Base-by-base conservation (phyloP, 2,888 invertebrate genomes). In the Glaucopsyche alexis region DNA sequence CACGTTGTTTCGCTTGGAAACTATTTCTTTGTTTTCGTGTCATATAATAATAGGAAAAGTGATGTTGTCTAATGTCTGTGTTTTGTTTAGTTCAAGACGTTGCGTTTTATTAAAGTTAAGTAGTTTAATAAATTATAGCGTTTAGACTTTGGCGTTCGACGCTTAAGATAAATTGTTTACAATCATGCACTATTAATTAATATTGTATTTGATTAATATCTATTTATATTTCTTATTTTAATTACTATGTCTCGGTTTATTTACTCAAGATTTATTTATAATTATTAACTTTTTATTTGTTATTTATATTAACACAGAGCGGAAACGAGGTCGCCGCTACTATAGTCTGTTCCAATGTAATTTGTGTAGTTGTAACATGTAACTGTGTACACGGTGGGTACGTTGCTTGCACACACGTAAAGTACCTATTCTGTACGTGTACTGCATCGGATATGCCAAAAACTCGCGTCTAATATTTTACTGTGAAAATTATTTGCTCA, bases 401-500 rank as follows among this genome's bases (percentile, higher is more conserved):
- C 49, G 19, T 47, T 5, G 7, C 42, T 49, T 47, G 69, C 49
- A 66, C 66, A 66, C 69, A 69, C 69, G 49, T 66, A 47, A 49
- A 49, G 69, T 69, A n/a, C n/a, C n/a, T n/a, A 49, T 29, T 69
- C 49, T 49, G 49, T 47, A 49, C 69, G 69, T 69, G 69, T 69
- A 8, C 47, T 29, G 69, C 69, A 69, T 69, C 69, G 47, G 69
- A 67, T 42, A 69, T 69, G 49, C 69, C 69, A 29, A 69, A 69
- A 69, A 29, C 47, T 47, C 49, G 69, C 69, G 29, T 66, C 66
- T 69, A 49, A 69, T 69, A 69, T 69, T 69, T 69, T 47, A 19
- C 69, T 49, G 47, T 47, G 69, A 49, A 69, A 69, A 69, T 69
- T 69, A 69, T 47, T 69, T 69, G 69, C 47, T 69, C 69, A 49